These are phyloP conservation scores for Numida meleagris DNA, from an alignment of 2,113 vertebrate genomes.

Conservation along the genomic window DNA sequence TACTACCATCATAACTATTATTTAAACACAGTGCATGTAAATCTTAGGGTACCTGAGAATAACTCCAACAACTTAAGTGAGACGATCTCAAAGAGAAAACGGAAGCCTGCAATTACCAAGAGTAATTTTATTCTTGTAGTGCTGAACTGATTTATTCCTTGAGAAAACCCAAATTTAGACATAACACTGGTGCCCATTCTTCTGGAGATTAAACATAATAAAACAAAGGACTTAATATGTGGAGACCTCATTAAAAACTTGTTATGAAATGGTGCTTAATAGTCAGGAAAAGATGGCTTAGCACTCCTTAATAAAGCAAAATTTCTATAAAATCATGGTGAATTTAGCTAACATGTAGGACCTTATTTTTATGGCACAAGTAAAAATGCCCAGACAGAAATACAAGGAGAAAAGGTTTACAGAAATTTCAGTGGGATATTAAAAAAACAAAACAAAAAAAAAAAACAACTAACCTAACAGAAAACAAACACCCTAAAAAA, in stretches of 20 bases:
- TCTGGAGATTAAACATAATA: not conserved
- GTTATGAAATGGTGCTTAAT: not conserved
- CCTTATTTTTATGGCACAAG: not conserved
- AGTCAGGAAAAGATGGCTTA: not conserved
- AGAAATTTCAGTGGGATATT: not conserved
- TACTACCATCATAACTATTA: not conserved
- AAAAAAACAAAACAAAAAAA: not conserved
- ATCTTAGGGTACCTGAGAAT: not conserved
- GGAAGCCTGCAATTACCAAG: not conserved
- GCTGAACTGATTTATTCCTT: not conserved
- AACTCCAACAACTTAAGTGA: not conserved
- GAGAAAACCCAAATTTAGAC: not conserved
- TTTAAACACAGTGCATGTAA: not conserved
- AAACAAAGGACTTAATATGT: not conserved
- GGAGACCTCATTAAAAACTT: not conserved
- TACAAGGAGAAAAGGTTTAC: not conserved
- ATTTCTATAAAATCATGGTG: not conserved
- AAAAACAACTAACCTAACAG: no score
- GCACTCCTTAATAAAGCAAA: not conserved
- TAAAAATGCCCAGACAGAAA: not conserved
- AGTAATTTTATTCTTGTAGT: not conserved
- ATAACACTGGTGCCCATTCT: not conserved
- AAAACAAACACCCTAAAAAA: not conserved
- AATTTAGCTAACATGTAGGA: not conserved
- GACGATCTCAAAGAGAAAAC: not conserved